Conservation (phyloP, 1,140 invertebrate species). For the Nixonia krombeini region DNA sequence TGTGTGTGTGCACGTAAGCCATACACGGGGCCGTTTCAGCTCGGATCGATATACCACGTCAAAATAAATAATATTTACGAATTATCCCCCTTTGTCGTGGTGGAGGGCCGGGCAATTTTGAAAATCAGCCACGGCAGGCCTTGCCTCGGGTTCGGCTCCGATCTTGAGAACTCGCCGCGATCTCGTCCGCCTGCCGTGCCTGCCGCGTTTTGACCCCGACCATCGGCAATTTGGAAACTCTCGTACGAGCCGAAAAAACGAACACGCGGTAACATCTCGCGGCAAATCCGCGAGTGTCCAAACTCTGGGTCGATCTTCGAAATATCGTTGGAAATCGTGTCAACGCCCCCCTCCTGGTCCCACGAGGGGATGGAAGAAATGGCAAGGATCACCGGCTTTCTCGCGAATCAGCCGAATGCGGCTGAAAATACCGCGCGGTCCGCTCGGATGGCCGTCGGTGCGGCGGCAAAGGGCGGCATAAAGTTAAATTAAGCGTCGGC, state of each 20-base stretch:
- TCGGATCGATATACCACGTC: constrained; percentile 52
- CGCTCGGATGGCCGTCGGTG: constrained; percentile 26
- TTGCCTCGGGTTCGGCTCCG: constrained; percentile 33
- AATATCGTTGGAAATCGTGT: too few relatives aligned
- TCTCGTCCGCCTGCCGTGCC: too few relatives aligned
- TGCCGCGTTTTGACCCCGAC: too few relatives aligned
- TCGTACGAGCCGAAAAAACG: too few relatives aligned
- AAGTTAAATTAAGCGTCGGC: constrained; percentile 55
- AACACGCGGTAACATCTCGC: too few relatives aligned
- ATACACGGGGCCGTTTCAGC: constrained; percentile 39
- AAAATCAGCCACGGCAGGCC: constrained; percentile 48
- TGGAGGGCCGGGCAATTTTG: constrained; percentile 48
- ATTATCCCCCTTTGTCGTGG: constrained; percentile 55
- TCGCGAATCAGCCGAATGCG: constrained; percentile 33
- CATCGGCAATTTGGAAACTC: too few relatives aligned
- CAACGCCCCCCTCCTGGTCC: too few relatives aligned
- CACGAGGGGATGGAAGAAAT: too few relatives aligned
- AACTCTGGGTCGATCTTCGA: too few relatives aligned
- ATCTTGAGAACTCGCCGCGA: constrained; percentile 42
- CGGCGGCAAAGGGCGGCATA: constrained; percentile 46
- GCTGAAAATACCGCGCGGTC: constrained; percentile 45
- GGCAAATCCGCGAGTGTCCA: too few relatives aligned
- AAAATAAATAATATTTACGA: constrained; percentile 61
- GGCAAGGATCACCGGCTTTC: too few relatives aligned
- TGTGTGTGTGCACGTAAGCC: constrained; percentile 42